Percentiles rank a stretch among this genome's conserved stretches.
Conservation (phyloP, 2,888 invertebrate species). For the Petrolisthes cinctipes region DNA sequence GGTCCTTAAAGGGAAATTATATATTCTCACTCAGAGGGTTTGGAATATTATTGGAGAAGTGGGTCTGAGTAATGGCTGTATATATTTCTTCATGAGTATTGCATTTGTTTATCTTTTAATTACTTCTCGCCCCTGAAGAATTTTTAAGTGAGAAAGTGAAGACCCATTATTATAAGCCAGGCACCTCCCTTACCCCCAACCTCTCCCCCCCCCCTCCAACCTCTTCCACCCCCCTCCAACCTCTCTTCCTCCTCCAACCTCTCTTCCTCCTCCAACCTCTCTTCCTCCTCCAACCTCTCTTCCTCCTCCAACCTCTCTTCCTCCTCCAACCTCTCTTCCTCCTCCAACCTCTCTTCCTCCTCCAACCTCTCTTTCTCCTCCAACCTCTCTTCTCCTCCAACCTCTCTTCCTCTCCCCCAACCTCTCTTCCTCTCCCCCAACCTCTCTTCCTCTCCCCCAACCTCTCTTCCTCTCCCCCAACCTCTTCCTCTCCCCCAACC, state of each 20-base stretch:
- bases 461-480: background rate
- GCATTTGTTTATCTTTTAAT: too few relatives aligned
- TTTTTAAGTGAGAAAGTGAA: too few relatives aligned
- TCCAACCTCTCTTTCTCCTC: constrained; percentile 5
- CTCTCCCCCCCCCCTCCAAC: background rate
- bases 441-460: background rate
- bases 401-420: background rate
- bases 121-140: too few relatives aligned
- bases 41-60: too few relatives aligned
- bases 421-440: background rate
- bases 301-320: background rate
- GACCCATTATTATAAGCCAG: too few relatives aligned
- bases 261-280: background rate
- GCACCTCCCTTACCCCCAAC: background rate
- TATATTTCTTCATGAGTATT: too few relatives aligned
- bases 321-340: background rate
- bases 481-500: background rate
- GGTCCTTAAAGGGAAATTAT: too few relatives aligned
- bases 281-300: background rate
- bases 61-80: too few relatives aligned
- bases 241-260: background rate
- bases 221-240: background rate
- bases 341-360: too few relatives aligned
- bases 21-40: too few relatives aligned
- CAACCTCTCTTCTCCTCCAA: background rate